phyloP scores from a whole-genome alignment of 1,140 invertebrate genomes.

The Diabrotica virgifera region DNA sequence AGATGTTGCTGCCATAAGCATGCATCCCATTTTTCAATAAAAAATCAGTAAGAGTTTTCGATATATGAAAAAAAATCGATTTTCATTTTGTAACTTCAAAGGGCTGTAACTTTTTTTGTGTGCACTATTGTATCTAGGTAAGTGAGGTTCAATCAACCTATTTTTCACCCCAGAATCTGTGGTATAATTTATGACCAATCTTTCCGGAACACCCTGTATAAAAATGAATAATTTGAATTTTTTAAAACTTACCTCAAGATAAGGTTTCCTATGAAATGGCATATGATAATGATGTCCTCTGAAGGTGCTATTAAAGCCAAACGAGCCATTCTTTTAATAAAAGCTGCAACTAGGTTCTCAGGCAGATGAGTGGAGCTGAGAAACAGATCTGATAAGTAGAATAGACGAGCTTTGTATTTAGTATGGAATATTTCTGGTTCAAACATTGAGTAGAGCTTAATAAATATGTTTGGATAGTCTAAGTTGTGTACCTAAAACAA shows the following conservation, averaged over 20 bases:
- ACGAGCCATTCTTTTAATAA: constrained; percentile 84
- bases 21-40: too few relatives aligned
- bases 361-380: constrained; percentile 92
- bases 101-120: too few relatives aligned
- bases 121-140: too few relatives aligned
- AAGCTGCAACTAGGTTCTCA: constrained; percentile 87
- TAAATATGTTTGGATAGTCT: constrained; percentile 94
- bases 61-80: too few relatives aligned
- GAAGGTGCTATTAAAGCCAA: constrained; percentile 78
- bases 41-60: too few relatives aligned
- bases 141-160: too few relatives aligned
- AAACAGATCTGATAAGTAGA: constrained; percentile 87
- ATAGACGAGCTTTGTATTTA: constrained; percentile 82
- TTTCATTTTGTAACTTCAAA: too few relatives aligned
- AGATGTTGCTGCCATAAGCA: too few relatives aligned
- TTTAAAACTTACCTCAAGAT: constrained; percentile 59
- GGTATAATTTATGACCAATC: too few relatives aligned
- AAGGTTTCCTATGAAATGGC: constrained; percentile 84
- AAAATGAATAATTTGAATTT: neutral
- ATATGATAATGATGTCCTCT: constrained; percentile 73
- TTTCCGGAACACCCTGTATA: constrained; percentile 3
- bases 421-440: constrained; percentile 86
- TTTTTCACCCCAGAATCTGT: too few relatives aligned
- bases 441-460: constrained; percentile 90
- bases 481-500: constrained; percentile 74